Conservation (phyloP, 2,888 invertebrate species). For the Resseliella maxima region DNA sequence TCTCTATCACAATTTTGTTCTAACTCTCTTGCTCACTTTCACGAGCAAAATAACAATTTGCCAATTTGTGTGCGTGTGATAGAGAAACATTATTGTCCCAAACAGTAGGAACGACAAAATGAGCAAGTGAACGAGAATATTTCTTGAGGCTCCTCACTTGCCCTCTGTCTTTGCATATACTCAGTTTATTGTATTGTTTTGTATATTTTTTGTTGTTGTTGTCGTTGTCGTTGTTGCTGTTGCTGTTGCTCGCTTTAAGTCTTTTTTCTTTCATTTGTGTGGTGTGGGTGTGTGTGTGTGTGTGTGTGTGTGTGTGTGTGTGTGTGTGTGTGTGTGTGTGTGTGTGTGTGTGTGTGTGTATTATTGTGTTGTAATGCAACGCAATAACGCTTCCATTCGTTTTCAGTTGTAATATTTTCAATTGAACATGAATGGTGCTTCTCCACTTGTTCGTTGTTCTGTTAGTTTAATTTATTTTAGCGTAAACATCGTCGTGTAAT, state of each 20-base stretch:
- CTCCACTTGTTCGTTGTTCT: neutral
- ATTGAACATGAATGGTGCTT: conserved; percentile 18
- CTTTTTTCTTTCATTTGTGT: no score
- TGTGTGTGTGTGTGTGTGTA: no score
- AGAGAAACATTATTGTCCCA: neutral
- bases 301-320: no score
- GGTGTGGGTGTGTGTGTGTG: no score
- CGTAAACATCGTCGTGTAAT: conserved; percentile 36
- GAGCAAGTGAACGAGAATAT: neutral
- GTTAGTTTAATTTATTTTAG: conserved; percentile 17
- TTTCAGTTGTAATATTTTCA: conserved; percentile 41
- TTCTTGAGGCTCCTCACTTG: neutral
- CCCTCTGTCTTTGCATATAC: no score
- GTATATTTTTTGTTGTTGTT: no score
- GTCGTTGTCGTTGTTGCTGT: no score
- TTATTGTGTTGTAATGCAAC: conserved; percentile 34
- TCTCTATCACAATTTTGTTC: no score
- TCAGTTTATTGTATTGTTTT: neutral
- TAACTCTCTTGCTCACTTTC: neutral
- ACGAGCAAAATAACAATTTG: neutral
- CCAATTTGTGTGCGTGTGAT: neutral
- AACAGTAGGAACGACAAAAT: neutral
- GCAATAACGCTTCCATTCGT: neutral
- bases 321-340: no score
- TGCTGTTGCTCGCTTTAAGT: no score